phyloP scores from a whole-genome alignment of 2,797 vertebrate species.

The Hippocampus kuda region DNA sequence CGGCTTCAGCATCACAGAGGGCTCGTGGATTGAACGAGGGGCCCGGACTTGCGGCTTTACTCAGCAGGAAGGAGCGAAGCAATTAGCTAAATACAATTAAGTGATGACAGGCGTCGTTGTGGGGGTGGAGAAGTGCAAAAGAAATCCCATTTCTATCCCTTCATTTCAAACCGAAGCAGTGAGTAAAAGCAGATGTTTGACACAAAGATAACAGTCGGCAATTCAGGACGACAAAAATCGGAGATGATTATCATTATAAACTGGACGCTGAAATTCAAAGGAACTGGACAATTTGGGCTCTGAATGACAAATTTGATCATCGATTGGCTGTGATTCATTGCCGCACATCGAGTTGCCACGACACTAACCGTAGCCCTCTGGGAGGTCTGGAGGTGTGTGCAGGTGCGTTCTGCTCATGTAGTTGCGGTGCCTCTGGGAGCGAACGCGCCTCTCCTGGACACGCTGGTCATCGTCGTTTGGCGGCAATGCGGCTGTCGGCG shows the following conservation, averaged over 20 bases:
- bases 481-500: constrained; percentile 66
- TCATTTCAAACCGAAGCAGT: too few relatives aligned
- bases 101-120: background rate
- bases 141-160: background rate
- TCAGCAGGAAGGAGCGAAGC: constrained; percentile 15
- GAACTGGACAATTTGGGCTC: too few relatives aligned
- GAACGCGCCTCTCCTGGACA: constrained; percentile 82
- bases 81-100: constrained; percentile 23
- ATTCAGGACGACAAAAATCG: too few relatives aligned
- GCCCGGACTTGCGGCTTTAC: constrained; percentile 38
- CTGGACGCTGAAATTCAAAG: too few relatives aligned
- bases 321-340: too few relatives aligned
- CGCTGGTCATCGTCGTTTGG: constrained; percentile 76
- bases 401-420: constrained; percentile 99
- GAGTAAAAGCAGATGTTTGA: too few relatives aligned
- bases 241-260: too few relatives aligned
- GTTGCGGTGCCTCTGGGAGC: constrained; percentile 93
- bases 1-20: constrained; percentile 28
- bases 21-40: constrained; percentile 27
- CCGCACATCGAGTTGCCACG: background rate
- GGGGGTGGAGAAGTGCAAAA: too few relatives aligned
- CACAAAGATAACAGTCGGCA: background rate
- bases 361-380: constrained; percentile 89
- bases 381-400: constrained; percentile 92
- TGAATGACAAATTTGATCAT: too few relatives aligned